Evolutionary conservation across 2,113 vertebrate genomes (phyloP), one percentile per base, ranked within the genome.

Genomic region (Thalassarche chlororhynchos): DNA sequence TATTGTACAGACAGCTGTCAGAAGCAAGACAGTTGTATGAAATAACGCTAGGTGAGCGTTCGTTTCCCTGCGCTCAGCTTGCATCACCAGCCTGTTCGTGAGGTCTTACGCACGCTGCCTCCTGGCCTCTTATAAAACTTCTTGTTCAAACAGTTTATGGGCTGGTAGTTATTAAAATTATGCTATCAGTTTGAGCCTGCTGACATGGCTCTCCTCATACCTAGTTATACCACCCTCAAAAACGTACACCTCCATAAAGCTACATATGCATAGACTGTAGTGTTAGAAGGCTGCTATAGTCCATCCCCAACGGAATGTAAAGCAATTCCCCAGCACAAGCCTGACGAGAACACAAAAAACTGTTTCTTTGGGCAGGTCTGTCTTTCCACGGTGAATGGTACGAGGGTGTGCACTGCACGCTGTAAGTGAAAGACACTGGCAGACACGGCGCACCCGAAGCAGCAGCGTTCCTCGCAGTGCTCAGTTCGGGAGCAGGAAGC

Each of bases 371-470:
- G 49, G 9, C 58, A 80, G 49, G 29, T 25, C 26, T 9, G 10
- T 13, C 42, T n/a, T 20, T 34, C 52, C 40, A 7, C 3, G 40
- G 4, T 0, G 3, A n/a, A 11, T 0, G 1, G 24, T 12, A 12
- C 1, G 5, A 32, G 17, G 7, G 17, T 0, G 14, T 5, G 36
- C 21, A 4, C 46, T 1, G 4, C 2, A 5, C 4, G 19, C 12
- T 24, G 46, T 7, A 16, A 18, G 12, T 1, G 13, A 24, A 42
- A 34, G 52, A 34, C 40, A 19, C 64, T 0, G 0, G 20, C 5
- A 34, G 51, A 20, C 8, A 14, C 7, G 0, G 47, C 6, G 9
- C 20, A 18, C 31, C 58, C 3, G 9, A 38, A 51, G 52, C 34
- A 6, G 44, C 77, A 57, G 40, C 20, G 10, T 26, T 47, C 74